Conservation (phyloP, 2,888 invertebrate genomes). For the Cinara cedri region DNA sequence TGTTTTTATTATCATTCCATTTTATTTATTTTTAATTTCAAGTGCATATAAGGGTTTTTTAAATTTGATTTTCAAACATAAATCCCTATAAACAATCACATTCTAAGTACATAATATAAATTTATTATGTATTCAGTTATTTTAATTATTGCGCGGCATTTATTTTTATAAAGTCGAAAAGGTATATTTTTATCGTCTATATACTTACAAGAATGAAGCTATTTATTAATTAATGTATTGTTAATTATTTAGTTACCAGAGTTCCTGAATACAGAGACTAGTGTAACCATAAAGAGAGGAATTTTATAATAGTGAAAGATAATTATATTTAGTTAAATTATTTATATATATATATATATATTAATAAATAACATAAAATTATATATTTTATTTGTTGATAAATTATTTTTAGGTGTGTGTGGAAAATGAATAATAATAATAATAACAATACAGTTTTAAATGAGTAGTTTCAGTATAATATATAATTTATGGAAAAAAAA, state of each 20-base stretch:
- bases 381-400: conserved; percentile 24
- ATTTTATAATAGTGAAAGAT: conserved; percentile 4
- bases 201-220: conserved; percentile 45
- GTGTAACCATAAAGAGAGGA: conserved; percentile 19
- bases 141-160: conserved; percentile 49
- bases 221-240: conserved; percentile 48
- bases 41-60: conserved; percentile 44
- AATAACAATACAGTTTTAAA: background rate
- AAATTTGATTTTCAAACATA: conserved; percentile 30
- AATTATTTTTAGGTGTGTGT: background rate
- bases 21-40: conserved; percentile 36
- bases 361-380: too few species aligned
- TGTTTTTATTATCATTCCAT: conserved; percentile 55
- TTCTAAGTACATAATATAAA: conserved; percentile 42
- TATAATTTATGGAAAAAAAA: background rate
- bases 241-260: conserved; percentile 57
- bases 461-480: conserved; percentile 18
- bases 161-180: conserved; percentile 55
- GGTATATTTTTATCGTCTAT: conserved; percentile 51
- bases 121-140: conserved; percentile 33
- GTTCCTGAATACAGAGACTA: conserved; percentile 49
- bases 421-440: too few species aligned
- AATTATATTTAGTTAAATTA: conserved; percentile 40
- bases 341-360: too few species aligned
- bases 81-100: conserved; percentile 52